Percentiles rank a stretch among this genome's conserved stretches.
phyloP scores from a whole-genome alignment of 1,140 invertebrate species.

The Lordiphosa clarofinis region DNA sequence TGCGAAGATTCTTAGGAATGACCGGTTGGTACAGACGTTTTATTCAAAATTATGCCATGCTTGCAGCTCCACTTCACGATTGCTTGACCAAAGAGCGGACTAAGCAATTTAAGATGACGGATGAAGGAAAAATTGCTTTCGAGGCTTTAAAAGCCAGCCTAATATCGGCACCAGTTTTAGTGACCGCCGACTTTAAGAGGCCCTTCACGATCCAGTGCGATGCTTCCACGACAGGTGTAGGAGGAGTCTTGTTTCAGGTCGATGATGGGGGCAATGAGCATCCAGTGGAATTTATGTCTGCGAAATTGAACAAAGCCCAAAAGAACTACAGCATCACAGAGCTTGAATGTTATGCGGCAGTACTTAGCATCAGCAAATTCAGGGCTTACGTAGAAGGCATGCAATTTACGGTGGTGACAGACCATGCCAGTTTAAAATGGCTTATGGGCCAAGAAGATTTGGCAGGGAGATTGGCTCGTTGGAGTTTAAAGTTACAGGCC shows the following conservation, averaged over 20 bases:
- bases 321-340: neutral
- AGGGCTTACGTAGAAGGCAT: too few species aligned
- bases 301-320: neutral
- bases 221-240: neutral
- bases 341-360: too few species aligned
- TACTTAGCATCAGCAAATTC: too few species aligned
- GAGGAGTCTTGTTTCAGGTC: neutral
- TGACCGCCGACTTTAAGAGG: too few species aligned
- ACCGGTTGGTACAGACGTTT: neutral
- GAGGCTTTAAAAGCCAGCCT: neutral
- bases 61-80: too few species aligned
- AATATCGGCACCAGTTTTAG: too few species aligned
- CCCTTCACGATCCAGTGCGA: too few species aligned
- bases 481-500: neutral
- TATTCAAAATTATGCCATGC: neutral
- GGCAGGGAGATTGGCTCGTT: neutral
- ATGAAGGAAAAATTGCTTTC: too few species aligned
- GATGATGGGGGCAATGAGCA: neutral
- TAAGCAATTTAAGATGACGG: too few species aligned
- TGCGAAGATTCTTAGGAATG: neutral
- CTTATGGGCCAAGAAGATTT: neutral
- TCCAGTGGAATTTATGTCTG: neutral
- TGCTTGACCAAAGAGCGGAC: too few species aligned
- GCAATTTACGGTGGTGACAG: too few species aligned
- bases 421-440: too few species aligned